Conservation (phyloP, 2,113 vertebrate genomes). For the Apodemus sylvaticus region DNA sequence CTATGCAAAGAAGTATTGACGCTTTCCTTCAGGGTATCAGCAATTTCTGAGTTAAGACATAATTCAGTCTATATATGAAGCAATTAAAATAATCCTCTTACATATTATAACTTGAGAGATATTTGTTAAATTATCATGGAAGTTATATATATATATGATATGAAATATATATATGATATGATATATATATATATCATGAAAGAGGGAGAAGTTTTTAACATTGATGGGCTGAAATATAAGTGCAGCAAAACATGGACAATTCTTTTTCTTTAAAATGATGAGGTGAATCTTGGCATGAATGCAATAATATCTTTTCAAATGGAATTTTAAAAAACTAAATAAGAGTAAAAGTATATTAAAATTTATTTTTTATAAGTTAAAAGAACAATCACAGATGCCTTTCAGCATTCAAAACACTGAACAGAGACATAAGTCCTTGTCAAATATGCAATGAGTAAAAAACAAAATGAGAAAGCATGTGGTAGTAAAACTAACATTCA, state of each 20-base stretch:
- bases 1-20: not conserved
- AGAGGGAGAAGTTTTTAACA: constrained; percentile 42
- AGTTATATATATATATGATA: not conserved
- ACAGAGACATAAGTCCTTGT: not conserved
- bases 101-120: constrained; percentile 7
- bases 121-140: constrained; percentile 41
- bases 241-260: constrained; percentile 67
- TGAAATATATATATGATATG: not conserved
- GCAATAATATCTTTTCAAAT: constrained; percentile 9
- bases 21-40: not conserved
- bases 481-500: not conserved
- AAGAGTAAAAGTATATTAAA: not conserved
- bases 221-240: constrained; percentile 78
- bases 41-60: constrained; percentile 8
- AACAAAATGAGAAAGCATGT: not conserved
- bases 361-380: constrained; percentile 46
- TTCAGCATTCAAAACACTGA: not conserved
- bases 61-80: not conserved
- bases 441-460: constrained; percentile 13
- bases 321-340: constrained; percentile 12
- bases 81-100: constrained; percentile 15
- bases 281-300: constrained; percentile 10
- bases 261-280: constrained; percentile 58
- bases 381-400: not conserved
- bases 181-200: not conserved